A percentile compares a stretch with the other conserved stretches of the same genome.
Conservation (phyloP, 1,140 invertebrate genomes). For the Nomia melanderi region DNA sequence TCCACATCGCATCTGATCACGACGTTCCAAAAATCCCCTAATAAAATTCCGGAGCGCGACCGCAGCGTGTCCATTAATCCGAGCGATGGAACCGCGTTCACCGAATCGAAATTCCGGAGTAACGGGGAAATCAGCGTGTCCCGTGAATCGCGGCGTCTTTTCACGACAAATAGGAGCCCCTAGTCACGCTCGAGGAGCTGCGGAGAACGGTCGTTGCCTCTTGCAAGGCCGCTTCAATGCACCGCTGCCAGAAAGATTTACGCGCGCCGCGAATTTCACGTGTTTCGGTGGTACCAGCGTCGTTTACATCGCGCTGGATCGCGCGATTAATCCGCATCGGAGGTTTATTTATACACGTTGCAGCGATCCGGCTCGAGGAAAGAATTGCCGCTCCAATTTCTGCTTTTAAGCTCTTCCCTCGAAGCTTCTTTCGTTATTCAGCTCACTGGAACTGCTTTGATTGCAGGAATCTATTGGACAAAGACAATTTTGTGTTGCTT, state of each 20-base stretch:
- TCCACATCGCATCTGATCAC: no score
- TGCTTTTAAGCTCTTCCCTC: no score
- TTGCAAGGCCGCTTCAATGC: slow-evolving; percentile 25
- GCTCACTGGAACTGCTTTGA: no score
- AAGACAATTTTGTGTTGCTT: no score
- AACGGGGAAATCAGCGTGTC: slow-evolving; percentile 15
- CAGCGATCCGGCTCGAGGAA: not conserved
- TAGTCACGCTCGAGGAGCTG: slow-evolving; percentile 29
- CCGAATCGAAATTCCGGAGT: slow-evolving; percentile 1
- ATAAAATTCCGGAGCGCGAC: not conserved
- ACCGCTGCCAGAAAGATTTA: slow-evolving; percentile 22
- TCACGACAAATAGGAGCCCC: slow-evolving; percentile 5
- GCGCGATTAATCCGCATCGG: not conserved
- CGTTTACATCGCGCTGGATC: not conserved
- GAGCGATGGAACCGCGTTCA: not conserved
- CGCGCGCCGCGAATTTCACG: not conserved
- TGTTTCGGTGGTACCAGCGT: not conserved
- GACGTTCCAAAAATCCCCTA: no score
- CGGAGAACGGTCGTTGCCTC: slow-evolving; percentile 39
- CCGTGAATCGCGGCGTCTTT: slow-evolving; percentile 16
- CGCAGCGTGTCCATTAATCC: not conserved
- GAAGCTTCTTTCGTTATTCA: no score
- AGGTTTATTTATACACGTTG: slow-evolving; percentile 2
- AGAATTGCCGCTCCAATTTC: no score
- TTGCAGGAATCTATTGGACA: no score